Evolutionary conservation across 2,113 vertebrate genomes (phyloP), one percentile per base, ranked within the genome.

Genomic region (Polypterus senegalus): DNA sequence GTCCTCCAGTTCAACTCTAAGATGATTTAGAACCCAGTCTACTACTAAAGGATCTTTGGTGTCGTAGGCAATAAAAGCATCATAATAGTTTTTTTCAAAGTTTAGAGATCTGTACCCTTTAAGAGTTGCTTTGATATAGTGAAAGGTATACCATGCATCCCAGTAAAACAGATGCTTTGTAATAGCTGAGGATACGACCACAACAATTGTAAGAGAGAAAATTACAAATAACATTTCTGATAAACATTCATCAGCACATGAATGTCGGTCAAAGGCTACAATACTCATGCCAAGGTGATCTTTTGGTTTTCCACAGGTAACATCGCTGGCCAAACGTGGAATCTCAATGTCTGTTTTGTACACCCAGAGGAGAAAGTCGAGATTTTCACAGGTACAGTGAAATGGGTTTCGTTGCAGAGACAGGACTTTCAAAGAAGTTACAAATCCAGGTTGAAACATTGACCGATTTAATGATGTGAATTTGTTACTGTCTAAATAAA

Each of bases 151-250:
- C 66, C 47, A 60, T 2, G 55, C 43, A 61, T 70, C 69, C 71
- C 69, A 80, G 57, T 71, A 69, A 73, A 75, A 78, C 44, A 72
- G 64, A 5, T 67, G 51, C 9, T 74, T 72, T 54, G 45, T 65
- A 63, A 75, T n/a, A 60, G 61, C 63, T 0, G 61, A 62, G 66
- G 68, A 7, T 57, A 65, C 56, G 9, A 68, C 47, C 2, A 4
- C 47, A 9, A 66, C 49, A 61, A 76, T 67, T 66, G 71, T 49
- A 7, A 69, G 67, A 53, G 65, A 72, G 2, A 70, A 71, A 10
- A 69, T 71, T 61, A 67, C 66, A 44, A 62, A 74, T 1, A 70
- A 7, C 4, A 61, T 3, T 1, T 54, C 66, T 3, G 69, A 69
- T 45, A 60, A 10, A 3, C 46, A 10, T 46, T 73, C 73, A 43